Percentiles rank a stretch among this genome's conserved stretches.
Conservation (phyloP, 1,140 invertebrate genomes). For the Hetaerina americana region DNA sequence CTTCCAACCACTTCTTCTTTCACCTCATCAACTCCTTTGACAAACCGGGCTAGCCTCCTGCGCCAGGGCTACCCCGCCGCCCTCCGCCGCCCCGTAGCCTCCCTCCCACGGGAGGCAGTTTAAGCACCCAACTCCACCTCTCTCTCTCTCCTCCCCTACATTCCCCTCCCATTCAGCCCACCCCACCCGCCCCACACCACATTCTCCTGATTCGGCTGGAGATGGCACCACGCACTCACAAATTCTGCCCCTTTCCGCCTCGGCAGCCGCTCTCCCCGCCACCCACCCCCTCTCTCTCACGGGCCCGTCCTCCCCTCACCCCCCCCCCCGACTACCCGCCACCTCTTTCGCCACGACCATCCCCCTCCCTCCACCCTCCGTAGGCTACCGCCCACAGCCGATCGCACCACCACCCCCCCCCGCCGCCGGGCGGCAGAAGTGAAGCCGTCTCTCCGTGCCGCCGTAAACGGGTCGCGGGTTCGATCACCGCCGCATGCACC, state of each 20-base stretch:
- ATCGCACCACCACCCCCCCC: too few relatives aligned
- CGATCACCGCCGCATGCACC: neutral
- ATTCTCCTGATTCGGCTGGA: neutral
- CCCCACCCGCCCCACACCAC: neutral
- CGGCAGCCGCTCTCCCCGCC: neutral
- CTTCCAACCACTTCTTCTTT: neutral
- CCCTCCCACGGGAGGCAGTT: neutral
- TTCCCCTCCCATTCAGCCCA: too few relatives aligned
- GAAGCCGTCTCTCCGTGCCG: too few relatives aligned
- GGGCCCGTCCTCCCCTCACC: neutral
- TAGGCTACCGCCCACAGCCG: too few relatives aligned
- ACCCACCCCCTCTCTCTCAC: neutral
- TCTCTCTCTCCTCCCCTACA: neutral
- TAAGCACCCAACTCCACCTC: neutral
- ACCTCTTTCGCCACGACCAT: neutral
- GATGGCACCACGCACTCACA: neutral
- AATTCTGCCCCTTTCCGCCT: neutral
- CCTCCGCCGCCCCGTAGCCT: neutral
- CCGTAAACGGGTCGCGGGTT: neutral
- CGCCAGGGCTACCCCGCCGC: neutral
- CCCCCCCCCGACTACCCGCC: neutral
- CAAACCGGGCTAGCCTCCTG: neutral
- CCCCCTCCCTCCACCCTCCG: neutral
- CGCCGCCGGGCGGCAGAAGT: too few relatives aligned
- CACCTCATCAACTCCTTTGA: conserved; percentile 2